Percentiles rank a stretch among this genome's conserved stretches.
These are phyloP conservation scores for Drosophila setosimentum DNA, from an alignment of 2,888 invertebrate species.

Conservation along the genomic window DNA sequence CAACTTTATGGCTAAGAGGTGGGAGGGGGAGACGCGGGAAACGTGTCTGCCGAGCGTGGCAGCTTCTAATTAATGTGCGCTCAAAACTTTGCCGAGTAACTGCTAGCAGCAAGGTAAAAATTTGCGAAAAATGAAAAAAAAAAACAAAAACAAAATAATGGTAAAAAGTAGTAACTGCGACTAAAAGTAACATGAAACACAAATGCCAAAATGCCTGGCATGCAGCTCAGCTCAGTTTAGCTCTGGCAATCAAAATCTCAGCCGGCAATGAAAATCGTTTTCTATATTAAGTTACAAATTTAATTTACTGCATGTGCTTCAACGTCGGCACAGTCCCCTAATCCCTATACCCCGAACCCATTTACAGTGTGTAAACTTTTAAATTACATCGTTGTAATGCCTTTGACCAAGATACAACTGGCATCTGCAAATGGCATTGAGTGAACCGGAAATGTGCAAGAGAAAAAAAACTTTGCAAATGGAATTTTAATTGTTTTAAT, in stretches of 20 bases:
- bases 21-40: conserved; percentile 22
- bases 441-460: conserved; percentile 57
- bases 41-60: conserved; percentile 70
- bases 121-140: not conserved
- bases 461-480: conserved; percentile 64
- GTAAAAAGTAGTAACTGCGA: conserved; percentile 18
- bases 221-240: conserved; percentile 17
- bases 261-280: conserved; percentile 56
- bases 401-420: conserved; percentile 41
- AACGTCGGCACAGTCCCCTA: conserved; percentile 13
- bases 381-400: conserved; percentile 69
- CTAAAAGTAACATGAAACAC: conserved; percentile 52
- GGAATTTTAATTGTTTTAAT: conserved; percentile 71
- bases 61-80: conserved; percentile 80
- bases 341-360: not conserved
- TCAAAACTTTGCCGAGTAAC: conserved; percentile 59
- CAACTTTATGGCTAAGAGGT: conserved; percentile 51
- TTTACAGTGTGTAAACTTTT: conserved; percentile 58
- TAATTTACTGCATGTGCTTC: conserved; percentile 69
- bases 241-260: conserved; percentile 53
- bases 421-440: conserved; percentile 53
- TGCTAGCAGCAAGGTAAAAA: conserved; percentile 11
- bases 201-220: conserved; percentile 58
- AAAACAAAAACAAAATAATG: not conserved
- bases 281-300: conserved; percentile 72